Conservation (phyloP, 1,140 invertebrate genomes). For the Nixonia krombeini region DNA sequence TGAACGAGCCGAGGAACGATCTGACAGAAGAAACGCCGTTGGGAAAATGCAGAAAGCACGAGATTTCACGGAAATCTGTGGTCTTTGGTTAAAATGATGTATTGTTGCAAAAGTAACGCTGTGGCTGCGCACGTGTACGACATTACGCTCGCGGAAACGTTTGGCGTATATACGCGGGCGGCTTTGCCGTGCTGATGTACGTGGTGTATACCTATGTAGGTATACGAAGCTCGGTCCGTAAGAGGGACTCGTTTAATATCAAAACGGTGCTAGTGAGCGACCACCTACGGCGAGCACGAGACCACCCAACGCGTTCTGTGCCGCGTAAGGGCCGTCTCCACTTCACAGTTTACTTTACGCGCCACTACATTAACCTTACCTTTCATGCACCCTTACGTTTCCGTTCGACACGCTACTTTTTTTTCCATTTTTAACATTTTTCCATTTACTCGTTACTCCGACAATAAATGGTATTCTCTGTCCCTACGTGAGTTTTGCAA, state of each 20-base stretch:
- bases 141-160: slow-evolving; percentile 24
- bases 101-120: slow-evolving; percentile 38
- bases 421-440: slow-evolving; percentile 10
- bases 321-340: slow-evolving; percentile 45
- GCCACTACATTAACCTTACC: slow-evolving; percentile 38
- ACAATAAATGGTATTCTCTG: slow-evolving; percentile 27
- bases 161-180: background rate
- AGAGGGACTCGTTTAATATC: slow-evolving; percentile 59
- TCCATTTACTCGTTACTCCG: slow-evolving; percentile 5
- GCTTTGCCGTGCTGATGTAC: slow-evolving; percentile 14
- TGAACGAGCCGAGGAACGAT: too few relatives aligned
- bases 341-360: slow-evolving; percentile 47
- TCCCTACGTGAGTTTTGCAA: background rate
- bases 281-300: slow-evolving; percentile 55
- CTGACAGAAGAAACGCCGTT: too few relatives aligned
- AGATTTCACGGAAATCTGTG: slow-evolving; percentile 25
- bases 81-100: slow-evolving; percentile 51
- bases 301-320: slow-evolving; percentile 46
- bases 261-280: slow-evolving; percentile 65
- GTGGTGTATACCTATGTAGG: slow-evolving; percentile 9
- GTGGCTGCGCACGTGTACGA: slow-evolving; percentile 43
- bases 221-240: slow-evolving; percentile 29
- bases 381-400: slow-evolving; percentile 36
- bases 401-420: slow-evolving; percentile 35
- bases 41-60: too few relatives aligned